Base-by-base conservation (phyloP, 2,888 invertebrate genomes). In the Diaphora mendica region DNA sequence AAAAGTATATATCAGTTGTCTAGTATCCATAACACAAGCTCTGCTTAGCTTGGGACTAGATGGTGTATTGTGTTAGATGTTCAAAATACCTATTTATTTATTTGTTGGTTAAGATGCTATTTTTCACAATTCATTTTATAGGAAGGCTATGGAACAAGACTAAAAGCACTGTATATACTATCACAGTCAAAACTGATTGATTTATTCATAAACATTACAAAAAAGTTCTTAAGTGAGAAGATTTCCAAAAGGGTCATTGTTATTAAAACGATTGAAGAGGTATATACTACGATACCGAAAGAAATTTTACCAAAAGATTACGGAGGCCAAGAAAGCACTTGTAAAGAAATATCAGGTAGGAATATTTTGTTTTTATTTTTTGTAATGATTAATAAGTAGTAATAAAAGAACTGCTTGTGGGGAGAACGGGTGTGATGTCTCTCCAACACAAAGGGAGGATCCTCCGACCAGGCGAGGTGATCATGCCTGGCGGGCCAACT, bases 151-250 rank as follows among this genome's bases (percentile, higher is more conserved):
- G 88, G 88, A 1, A 79, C 88, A 65, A 83, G 86, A 75, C 7
- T 82, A 33, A 83, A 69, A 74, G 86, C 80, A 2, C 87, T 94
- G 9, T 92, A 94, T 74, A 77, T 94, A 3, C 55, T 95, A 13
- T 92, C 93, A 39, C 75, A 88, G 0, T 92, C 92, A 13, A 89
- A 89, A 68, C 87, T 91, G 26, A 84, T 94, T 0, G 89, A 92
- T 35, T 88, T 89, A 42, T 65, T 94, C 1, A 76, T 94, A 5
- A 85, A 83, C 8, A 74, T 94, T 2, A 48, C 91, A 0, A 94
- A 91, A 79, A 88, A 86, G n/a, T 77, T 84, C 44, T 74, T 82
- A 17, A 82, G 76, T 0, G 59, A 72, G 20, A 82, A 82, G 65
- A 77, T 82, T 13, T 72, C 66, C 1, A 72, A 23, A 20, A 75